phyloP scores from a whole-genome alignment of 2,797 vertebrate species.

The Microcaecilia unicolor region DNA sequence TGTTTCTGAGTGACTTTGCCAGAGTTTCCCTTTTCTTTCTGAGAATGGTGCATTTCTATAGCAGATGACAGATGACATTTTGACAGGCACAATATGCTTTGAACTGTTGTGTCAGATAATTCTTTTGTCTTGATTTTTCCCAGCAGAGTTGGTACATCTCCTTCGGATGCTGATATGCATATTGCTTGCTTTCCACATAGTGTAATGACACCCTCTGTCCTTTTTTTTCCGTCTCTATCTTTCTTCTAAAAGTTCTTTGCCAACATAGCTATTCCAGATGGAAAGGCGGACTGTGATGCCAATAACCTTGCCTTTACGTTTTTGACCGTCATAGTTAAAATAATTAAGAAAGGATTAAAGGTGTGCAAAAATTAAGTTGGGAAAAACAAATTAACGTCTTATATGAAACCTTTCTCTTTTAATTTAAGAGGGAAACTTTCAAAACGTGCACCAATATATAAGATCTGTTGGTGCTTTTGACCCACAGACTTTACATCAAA shows the following conservation, averaged over 20 bases:
- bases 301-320: constrained; percentile 7
- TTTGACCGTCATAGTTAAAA: constrained; percentile 2
- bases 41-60: constrained; percentile 59
- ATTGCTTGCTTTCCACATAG: constrained; percentile 58
- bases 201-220: constrained; percentile 43
- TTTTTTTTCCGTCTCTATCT: constrained; percentile 26
- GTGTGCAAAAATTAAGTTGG: not conserved
- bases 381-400: too few relatives aligned
- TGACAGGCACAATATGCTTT: constrained; percentile 93
- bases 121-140: constrained; percentile 73
- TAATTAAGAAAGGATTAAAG: not conserved
- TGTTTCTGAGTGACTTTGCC: constrained; percentile 72
- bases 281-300: constrained; percentile 10
- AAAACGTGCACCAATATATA: too few relatives aligned
- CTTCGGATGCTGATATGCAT: constrained; percentile 57
- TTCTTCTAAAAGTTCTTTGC: constrained; percentile 32
- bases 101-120: constrained; percentile 83
- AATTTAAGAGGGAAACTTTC: too few relatives aligned
- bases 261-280: constrained; percentile 35
- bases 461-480: too few relatives aligned
- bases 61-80: constrained; percentile 75
- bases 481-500: too few relatives aligned
- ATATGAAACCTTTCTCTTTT: too few relatives aligned
- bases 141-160: constrained; percentile 63
- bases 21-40: constrained; percentile 64